Evolutionary conservation across 2,113 vertebrate genomes (phyloP), one percentile per base, ranked within the genome.

Genomic region (Bothrops jararaca): DNA sequence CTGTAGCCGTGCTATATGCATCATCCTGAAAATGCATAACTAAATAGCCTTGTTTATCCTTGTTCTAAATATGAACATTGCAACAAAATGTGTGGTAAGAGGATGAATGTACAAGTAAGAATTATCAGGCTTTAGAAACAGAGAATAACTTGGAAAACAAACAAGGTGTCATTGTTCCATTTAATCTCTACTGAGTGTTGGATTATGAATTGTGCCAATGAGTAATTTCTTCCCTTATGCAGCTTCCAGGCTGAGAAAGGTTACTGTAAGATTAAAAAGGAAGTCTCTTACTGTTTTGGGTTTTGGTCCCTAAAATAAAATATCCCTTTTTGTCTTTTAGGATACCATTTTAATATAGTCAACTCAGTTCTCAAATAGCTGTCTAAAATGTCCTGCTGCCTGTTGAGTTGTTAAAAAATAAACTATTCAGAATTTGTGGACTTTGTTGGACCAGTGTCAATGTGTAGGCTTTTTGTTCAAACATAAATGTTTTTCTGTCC

Each of bases 1-100:
- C 93, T 92, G 94, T 90, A 9, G 1, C 8, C 90, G 15, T 95
- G 94, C 95, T 96, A 95, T 95, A 95, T 96, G 95, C 93, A 95
- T 97, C 95, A 96, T 95, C 94, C 97, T 96, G 95, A 96, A 94
- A 34, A 93, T 92, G 92, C 95, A 96, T 95, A 97, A 93, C 94
- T 95, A 96, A 95, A 92, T 95, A 95, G 96, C 95, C 95, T 92
- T 95, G 96, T 96, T 97, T 95, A 95, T 96, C 95, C 95, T 92
- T 95, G 96, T 95, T 97, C 95, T 92, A 94, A 90, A 94, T 93
- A 93, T 45, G 94, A 93, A 87, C 93, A 93, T 96, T 94, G 89
- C 93, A 95, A 95, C 95, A 95, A 94, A 96, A 96, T 96, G 97
- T 96, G 95, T 94, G 94, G 94, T 96, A 96, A 96, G 94, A 94